Conservation (phyloP, 2,113 vertebrate genomes). For the Phoxinus phoxinus region DNA sequence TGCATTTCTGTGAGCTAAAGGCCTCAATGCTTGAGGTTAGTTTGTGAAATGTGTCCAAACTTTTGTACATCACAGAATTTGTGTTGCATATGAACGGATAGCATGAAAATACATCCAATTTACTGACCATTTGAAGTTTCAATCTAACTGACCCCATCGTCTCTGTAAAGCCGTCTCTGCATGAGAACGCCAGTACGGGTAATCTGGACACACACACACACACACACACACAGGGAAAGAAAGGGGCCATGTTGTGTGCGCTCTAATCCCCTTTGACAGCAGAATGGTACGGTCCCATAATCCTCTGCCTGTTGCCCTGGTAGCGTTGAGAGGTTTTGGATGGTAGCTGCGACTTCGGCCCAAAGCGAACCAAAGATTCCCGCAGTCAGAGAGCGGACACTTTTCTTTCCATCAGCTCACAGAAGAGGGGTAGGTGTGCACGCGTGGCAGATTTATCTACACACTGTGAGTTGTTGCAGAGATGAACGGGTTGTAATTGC, state of each 20-base stretch:
- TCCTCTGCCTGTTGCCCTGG: constrained; percentile 88
- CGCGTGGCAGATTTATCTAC: background rate
- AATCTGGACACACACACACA: constrained; percentile 73
- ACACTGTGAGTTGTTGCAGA: background rate
- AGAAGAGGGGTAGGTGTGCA: constrained; percentile 74
- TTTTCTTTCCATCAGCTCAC: constrained; percentile 67
- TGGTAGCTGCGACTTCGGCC: constrained; percentile 76
- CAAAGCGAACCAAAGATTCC: constrained; percentile 70
- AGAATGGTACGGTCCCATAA: constrained; percentile 88
- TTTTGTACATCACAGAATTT: background rate
- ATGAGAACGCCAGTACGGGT: constrained; percentile 73
- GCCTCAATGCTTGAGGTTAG: background rate
- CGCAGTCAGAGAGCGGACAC: constrained; percentile 57
- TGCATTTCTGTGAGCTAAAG: background rate
- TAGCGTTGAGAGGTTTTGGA: constrained; percentile 82
- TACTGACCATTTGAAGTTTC: constrained; percentile 34
- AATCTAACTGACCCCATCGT: constrained; percentile 29
- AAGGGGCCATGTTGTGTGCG: constrained; percentile 80
- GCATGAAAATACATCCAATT: background rate
- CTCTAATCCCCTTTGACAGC: constrained; percentile 83
- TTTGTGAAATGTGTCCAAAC: background rate
- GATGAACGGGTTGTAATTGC: background rate
- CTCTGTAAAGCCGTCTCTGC: constrained; percentile 58
- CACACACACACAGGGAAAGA: constrained; percentile 66
- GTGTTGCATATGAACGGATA: too few relatives aligned